Percentiles rank a stretch among this genome's conserved stretches.
These are phyloP conservation scores for Phymorhynchus buccinoides DNA, from an alignment of 1,140 invertebrate species.

Conservation along the genomic window DNA sequence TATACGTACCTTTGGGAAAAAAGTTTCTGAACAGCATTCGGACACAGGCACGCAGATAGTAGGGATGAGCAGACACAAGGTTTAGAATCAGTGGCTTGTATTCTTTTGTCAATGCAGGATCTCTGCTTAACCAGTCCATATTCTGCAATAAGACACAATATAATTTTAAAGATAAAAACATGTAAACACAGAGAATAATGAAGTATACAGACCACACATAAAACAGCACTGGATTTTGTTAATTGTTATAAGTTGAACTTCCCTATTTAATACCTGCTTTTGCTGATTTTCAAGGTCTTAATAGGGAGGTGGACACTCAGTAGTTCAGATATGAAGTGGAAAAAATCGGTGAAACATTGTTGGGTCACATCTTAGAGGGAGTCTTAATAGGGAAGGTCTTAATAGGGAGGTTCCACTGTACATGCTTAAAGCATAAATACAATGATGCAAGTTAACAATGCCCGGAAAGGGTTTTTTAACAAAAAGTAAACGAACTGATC, in stretches of 20 bases:
- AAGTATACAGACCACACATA: neutral
- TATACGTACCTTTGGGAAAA: slow-evolving; percentile 37
- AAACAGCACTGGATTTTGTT: neutral
- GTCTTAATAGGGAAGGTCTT: too few species aligned
- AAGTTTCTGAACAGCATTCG: slow-evolving; percentile 57
- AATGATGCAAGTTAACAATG: too few species aligned
- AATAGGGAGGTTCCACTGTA: too few species aligned
- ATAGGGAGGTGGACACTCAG: too few species aligned
- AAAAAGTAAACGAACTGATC: too few species aligned
- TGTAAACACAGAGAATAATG: neutral
- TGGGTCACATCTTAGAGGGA: too few species aligned
- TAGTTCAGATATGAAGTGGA: too few species aligned
- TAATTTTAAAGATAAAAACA: neutral
- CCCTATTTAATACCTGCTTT: too few species aligned
- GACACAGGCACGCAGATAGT: slow-evolving; percentile 57
- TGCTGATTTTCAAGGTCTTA: too few species aligned
- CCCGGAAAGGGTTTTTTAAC: too few species aligned
- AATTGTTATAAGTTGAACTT: neutral
- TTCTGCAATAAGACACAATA: slow-evolving; percentile 56
- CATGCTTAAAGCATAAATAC: too few species aligned
- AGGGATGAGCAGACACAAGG: slow-evolving; percentile 63
- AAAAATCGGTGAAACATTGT: too few species aligned
- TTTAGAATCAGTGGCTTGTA: slow-evolving; percentile 62
- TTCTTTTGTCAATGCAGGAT: slow-evolving; percentile 47
- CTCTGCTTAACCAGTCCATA: slow-evolving; percentile 55